These are phyloP conservation scores for Todiramphus saurophagus DNA, from an alignment of 2,113 vertebrate genomes.

Conservation along the genomic window DNA sequence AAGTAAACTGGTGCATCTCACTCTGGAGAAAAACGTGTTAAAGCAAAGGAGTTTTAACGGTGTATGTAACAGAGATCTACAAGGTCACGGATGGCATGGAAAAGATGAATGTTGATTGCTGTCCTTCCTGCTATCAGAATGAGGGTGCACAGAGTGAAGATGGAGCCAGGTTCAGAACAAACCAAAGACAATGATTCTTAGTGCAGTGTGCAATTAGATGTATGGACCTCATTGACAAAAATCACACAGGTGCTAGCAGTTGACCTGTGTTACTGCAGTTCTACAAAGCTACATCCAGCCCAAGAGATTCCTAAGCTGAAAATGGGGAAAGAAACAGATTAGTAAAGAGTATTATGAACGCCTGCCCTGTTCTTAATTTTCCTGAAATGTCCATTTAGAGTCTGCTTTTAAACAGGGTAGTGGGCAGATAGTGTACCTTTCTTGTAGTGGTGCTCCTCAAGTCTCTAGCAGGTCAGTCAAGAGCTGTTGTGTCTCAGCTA, in stretches of 20 bases:
- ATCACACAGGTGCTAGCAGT: neutral
- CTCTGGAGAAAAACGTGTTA: neutral
- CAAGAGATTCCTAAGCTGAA: neutral
- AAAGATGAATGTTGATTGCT: neutral
- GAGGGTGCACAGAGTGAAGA: neutral
- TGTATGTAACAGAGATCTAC: neutral
- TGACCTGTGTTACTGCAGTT: neutral
- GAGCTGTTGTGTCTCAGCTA: neutral
- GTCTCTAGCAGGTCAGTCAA: neutral
- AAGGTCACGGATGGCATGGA: neutral
- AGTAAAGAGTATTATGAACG: neutral
- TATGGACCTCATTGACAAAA: neutral
- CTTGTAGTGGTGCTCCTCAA: neutral
- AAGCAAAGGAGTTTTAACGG: neutral
- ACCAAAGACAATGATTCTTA: neutral
- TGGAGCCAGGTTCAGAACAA: neutral
- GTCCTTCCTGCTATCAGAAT: neutral
- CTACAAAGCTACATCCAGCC: neutral
- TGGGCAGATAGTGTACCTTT: neutral
- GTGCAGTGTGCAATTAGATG: no score
- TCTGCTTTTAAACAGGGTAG: neutral
- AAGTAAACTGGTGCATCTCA: neutral
- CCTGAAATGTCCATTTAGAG: neutral
- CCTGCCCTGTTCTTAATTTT: neutral
- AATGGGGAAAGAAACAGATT: neutral